Conservation (phyloP, 2,797 vertebrate genomes). For the Lophotriccus pileatus region DNA sequence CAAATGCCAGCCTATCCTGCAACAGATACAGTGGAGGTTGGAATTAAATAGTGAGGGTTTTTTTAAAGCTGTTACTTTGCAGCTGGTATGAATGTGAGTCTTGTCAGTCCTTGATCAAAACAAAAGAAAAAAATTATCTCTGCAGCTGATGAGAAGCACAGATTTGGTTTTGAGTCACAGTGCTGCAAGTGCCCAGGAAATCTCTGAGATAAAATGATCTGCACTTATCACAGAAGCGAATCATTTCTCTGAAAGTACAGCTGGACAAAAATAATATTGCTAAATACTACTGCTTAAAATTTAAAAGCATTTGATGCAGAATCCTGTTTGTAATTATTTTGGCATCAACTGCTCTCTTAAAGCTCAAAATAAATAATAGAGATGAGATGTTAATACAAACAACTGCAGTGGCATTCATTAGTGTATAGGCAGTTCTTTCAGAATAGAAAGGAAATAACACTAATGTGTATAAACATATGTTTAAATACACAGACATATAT, state of each 20-base stretch:
- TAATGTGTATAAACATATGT: fast-evolving
- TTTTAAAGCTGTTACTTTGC: neutral
- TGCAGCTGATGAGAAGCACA: slow-evolving; percentile 10
- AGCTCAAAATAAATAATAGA: neutral
- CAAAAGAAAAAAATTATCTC: slow-evolving; percentile 7
- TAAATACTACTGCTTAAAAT: neutral
- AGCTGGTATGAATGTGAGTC: neutral
- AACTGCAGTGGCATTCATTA: neutral
- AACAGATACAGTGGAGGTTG: slow-evolving; percentile 68
- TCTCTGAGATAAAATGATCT: slow-evolving; percentile 47
- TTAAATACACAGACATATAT: neutral
- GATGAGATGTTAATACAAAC: neutral
- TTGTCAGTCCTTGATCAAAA: slow-evolving; percentile 31
- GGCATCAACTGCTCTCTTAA: neutral
- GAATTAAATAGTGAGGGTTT: slow-evolving; percentile 68
- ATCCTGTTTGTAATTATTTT: neutral
- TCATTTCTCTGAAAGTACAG: slow-evolving; percentile 57
- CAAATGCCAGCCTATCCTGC: slow-evolving; percentile 76
- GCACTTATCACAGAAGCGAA: neutral
- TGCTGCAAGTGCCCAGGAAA: slow-evolving; percentile 9
- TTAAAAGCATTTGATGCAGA: neutral
- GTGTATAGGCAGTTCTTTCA: neutral
- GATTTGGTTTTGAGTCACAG: slow-evolving; percentile 45
- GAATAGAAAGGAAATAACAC: neutral
- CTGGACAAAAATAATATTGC: neutral